Percentiles rank a stretch among this genome's conserved stretches.
phyloP scores from a whole-genome alignment of 1,140 invertebrate species.

The Eriosoma lanigerum region DNA sequence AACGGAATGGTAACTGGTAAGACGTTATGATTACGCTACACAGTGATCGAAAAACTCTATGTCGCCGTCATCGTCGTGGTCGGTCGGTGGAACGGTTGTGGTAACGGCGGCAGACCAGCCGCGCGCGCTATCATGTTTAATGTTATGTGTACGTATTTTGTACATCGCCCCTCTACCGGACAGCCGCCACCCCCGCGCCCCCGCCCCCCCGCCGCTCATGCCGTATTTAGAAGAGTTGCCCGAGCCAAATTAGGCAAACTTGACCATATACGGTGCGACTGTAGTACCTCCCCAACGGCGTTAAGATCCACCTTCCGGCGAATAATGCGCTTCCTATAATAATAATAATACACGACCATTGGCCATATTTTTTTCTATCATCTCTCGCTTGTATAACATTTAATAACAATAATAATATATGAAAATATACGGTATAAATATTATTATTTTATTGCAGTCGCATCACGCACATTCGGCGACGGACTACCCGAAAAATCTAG shows the following conservation, averaged over 20 bases:
- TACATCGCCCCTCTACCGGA: constrained; percentile 48
- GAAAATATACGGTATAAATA: too few relatives aligned
- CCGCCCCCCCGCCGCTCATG: constrained; percentile 53
- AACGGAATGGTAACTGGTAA: constrained; percentile 20
- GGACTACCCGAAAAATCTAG: too few relatives aligned
- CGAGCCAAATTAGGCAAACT: constrained; percentile 59
- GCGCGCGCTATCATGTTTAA: background rate
- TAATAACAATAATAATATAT: too few relatives aligned
- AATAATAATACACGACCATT: background rate
- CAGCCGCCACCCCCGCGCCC: constrained; percentile 29
- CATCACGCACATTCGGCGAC: too few relatives aligned
- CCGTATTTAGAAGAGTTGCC: constrained; percentile 58
- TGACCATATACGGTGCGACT: constrained; percentile 57
- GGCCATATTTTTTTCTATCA: constrained; percentile 28
- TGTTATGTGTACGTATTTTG: constrained; percentile 17
- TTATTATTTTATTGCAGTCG: too few relatives aligned
- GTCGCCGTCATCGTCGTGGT: constrained; percentile 17
- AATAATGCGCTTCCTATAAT: constrained; percentile 49
- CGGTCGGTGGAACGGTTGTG: constrained; percentile 36
- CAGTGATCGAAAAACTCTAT: background rate
- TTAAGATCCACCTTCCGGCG: constrained; percentile 52
- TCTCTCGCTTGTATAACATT: too few relatives aligned
- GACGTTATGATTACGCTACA: background rate
- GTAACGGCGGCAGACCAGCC: constrained; percentile 33
- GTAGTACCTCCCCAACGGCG: constrained; percentile 52